These are phyloP conservation scores for Lasioglossum leucozonium DNA, from an alignment of 2,888 invertebrate species.

Conservation along the genomic window DNA sequence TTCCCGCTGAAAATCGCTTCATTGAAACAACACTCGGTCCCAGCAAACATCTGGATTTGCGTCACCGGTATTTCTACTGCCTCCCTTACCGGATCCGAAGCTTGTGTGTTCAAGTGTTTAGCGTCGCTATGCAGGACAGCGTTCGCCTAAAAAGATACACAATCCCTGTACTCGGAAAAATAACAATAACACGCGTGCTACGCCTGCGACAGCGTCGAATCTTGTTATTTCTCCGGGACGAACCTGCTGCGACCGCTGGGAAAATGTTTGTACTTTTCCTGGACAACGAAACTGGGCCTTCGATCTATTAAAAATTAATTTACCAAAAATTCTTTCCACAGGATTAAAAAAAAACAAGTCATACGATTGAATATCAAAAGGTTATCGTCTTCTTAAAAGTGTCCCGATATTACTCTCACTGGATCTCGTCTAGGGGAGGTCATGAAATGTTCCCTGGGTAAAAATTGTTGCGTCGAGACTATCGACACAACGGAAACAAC, in stretches of 20 bases:
- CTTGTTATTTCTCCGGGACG: constrained; percentile 2
- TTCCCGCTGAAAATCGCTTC: not conserved
- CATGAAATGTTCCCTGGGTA: too few relatives aligned
- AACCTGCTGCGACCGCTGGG: not conserved
- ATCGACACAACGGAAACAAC: not conserved
- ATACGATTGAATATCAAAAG: too few relatives aligned
- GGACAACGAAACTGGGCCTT: not conserved
- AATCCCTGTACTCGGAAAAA: constrained; percentile 60
- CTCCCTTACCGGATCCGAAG: constrained; percentile 47
- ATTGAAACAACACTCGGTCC: constrained; percentile 23
- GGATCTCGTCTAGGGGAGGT: too few relatives aligned
- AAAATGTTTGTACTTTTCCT: not conserved
- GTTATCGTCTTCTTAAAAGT: not conserved
- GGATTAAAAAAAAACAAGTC: too few relatives aligned
- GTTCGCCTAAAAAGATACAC: constrained; percentile 64
- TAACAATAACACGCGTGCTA: constrained; percentile 57
- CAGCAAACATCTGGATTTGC: constrained; percentile 54
- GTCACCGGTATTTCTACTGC: constrained; percentile 52
- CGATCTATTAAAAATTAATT: not conserved
- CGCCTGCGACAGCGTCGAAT: constrained; percentile 16
- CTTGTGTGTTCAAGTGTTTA: constrained; percentile 73
- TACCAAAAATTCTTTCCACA: not conserved
- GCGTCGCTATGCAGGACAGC: constrained; percentile 57
- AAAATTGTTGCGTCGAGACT: not conserved
- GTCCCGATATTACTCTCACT: too few relatives aligned